Conservation (phyloP, 2,113 vertebrate species). For the Pteropus alecto region DNA sequence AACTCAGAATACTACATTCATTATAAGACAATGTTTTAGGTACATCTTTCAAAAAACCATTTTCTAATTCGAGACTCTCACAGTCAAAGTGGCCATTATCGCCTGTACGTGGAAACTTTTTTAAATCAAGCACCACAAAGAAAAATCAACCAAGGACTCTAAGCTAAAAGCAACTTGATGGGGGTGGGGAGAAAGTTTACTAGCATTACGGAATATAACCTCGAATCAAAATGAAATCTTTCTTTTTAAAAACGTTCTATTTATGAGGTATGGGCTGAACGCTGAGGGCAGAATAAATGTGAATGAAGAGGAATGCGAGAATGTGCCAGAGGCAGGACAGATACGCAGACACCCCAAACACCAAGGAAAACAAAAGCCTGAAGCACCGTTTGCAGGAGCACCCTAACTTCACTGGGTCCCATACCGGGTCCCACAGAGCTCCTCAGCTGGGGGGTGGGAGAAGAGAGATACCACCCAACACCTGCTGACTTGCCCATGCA, state of each 20-base stretch:
- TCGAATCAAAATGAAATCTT: background rate
- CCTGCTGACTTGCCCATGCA: rapidly evolving
- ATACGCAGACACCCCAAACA: background rate
- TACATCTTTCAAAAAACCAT: background rate
- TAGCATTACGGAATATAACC: background rate
- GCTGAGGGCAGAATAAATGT: background rate
- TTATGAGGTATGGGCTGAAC: background rate
- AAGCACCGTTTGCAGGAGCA: background rate
- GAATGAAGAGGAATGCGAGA: background rate
- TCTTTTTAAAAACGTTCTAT: background rate
- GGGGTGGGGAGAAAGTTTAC: too few species aligned
- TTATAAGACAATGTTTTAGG: background rate
- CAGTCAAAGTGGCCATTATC: background rate
- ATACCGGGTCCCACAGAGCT: background rate
- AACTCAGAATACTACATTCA: background rate
- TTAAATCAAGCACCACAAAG: background rate
- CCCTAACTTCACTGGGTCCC: rapidly evolving
- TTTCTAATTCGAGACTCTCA: constrained; percentile 2
- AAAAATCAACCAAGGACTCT: background rate
- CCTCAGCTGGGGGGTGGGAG: rapidly evolving
- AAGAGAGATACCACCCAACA: background rate
- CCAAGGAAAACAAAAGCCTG: rapidly evolving
- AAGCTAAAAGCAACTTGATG: background rate
- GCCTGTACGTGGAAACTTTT: background rate
- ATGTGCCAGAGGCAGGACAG: background rate